These are phyloP conservation scores for Caloenas nicobarica DNA, from an alignment of 2,113 vertebrate species.

Conservation along the genomic window DNA sequence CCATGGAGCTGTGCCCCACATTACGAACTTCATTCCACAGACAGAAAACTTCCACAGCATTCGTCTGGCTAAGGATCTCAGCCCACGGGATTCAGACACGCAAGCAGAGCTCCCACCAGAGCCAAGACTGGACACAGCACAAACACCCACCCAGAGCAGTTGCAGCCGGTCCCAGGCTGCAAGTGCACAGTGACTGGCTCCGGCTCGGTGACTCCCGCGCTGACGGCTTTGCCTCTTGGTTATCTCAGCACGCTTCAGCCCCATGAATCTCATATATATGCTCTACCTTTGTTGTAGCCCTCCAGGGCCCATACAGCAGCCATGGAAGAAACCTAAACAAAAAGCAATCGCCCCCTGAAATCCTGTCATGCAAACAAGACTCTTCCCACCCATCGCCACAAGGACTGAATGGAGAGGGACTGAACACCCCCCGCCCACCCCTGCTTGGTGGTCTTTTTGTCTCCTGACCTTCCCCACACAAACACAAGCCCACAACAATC, in stretches of 20 bases:
- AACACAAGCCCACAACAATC: slow-evolving; percentile 61
- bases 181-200: neutral
- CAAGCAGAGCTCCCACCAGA: neutral
- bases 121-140: neutral
- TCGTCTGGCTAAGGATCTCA: neutral
- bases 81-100: neutral
- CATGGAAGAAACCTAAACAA: slow-evolving; percentile 27
- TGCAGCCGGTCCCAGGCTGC: neutral
- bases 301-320: neutral
- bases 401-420: slow-evolving; percentile 41
- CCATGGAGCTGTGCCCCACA: neutral
- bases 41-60: neutral
- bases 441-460: slow-evolving; percentile 67
- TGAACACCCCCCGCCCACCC: neutral
- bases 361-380: slow-evolving; percentile 57
- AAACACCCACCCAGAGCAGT: neutral
- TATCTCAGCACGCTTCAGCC: neutral
- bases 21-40: neutral
- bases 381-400: slow-evolving; percentile 48
- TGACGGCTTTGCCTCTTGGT: neutral
- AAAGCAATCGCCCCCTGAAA: slow-evolving; percentile 32
- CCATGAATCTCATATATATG: slow-evolving; percentile 1
- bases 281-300: slow-evolving; percentile 31
- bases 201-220: neutral
- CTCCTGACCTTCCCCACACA: slow-evolving; percentile 53